Base-by-base conservation (phyloP, 2,888 invertebrate genomes). In the Amphipyra tragopoginis region DNA sequence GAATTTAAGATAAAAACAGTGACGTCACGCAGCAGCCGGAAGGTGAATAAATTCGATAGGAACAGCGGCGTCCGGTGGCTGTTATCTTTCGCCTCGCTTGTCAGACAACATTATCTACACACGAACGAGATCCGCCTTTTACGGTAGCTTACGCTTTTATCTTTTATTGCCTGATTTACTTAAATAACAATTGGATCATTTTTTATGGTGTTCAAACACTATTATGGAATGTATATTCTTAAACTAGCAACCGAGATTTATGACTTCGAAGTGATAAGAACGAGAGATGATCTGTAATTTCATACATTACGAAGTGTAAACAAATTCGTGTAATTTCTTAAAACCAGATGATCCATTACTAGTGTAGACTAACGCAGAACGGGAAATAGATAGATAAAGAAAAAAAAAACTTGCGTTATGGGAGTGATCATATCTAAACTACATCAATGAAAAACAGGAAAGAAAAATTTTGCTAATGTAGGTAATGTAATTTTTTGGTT, bases 41-140 rank as follows among this genome's bases (percentile, higher is more conserved):
- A 74, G 62, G 70, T 65, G 70, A 63, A 63, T 74, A 74, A 53
- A 70, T 77, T 73, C 58, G 65, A 73, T 77, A 65, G 58, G 26
- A 69, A 38, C 65, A 62, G 55, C 39, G 49, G 62, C 62, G 70
- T 74, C 59, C 74, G 63, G 63, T 49, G 52, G 52, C 50, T 58
- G 76, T 76, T 76, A 75, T 75, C 77, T 71, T 52, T 76, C 54
- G 61, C 63, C 44, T 72, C 76, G 60, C 59, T 72, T 72, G 67
- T 67, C 77, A 64, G 58, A 79, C 77, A 64, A 65, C 63, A 71
- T 72, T 79, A 75, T 63, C 66, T 61, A 56, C 60, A 63, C 48
- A 57, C 64, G 50, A 50, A 43, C 43, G 70, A 63, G 40, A 59
- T 52, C 48, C 60, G 57, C 72, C 62, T 71, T 66, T 66, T 59